Evolutionary conservation across 2,797 vertebrate species (phyloP).

Genomic region (Ficedula albicollis): DNA sequence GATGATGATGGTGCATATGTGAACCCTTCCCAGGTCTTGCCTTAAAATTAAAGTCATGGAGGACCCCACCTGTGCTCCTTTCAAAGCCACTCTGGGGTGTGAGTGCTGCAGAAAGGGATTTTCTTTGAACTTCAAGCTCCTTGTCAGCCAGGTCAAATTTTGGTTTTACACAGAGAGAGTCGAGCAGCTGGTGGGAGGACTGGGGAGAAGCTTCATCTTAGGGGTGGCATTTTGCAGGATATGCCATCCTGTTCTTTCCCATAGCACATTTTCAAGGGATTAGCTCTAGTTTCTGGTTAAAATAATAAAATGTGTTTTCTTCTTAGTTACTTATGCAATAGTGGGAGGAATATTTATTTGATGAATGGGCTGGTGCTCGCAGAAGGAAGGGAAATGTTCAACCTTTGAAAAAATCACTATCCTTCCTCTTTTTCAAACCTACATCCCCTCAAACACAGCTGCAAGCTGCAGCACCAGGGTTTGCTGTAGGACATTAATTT

Average conservation of each 20-base stretch:
- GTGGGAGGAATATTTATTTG: background rate
- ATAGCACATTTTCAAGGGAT: background rate
- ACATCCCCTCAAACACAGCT: constrained; percentile 26
- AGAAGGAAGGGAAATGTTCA: constrained; percentile 17
- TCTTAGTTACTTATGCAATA: background rate
- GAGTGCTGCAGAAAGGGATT: background rate
- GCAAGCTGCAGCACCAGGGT: background rate
- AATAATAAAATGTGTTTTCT: background rate
- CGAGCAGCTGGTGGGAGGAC: background rate
- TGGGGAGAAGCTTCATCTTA: background rate
- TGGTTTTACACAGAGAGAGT: background rate
- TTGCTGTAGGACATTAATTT: background rate
- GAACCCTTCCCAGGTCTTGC: background rate
- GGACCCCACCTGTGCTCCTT: background rate
- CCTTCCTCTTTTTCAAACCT: background rate
- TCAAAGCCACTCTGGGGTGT: background rate
- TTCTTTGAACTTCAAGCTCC: background rate
- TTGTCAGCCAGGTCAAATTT: background rate
- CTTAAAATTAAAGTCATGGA: background rate
- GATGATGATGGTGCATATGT: background rate
- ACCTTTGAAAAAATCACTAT: background rate
- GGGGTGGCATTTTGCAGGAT: background rate
- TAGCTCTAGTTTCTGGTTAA: background rate
- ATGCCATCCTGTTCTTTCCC: background rate
- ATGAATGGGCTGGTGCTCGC: background rate